Conservation (phyloP, 2,797 vertebrate genomes). For the Muraenolepis orangiensis region DNA sequence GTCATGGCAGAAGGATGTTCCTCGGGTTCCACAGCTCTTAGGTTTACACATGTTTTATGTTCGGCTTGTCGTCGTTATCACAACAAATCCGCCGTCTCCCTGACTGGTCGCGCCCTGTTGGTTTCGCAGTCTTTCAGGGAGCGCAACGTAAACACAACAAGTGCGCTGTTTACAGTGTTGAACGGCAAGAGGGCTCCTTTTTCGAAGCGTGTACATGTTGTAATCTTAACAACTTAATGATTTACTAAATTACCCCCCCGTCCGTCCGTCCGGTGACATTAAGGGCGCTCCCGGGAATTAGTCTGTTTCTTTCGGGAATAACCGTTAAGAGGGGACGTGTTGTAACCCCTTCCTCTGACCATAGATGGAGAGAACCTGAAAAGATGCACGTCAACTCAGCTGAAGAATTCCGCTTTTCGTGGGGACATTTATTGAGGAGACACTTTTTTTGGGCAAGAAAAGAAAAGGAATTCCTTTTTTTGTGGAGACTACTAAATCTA, state of each 20-base stretch:
- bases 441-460: too few species aligned
- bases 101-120: not conserved
- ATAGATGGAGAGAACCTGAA: conserved; percentile 47
- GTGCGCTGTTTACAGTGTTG: conserved; percentile 59
- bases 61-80: conserved; percentile 48
- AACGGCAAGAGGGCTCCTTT: conserved; percentile 23
- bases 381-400: conserved; percentile 18
- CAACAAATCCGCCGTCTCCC: conserved; percentile 39
- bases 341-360: conserved; percentile 47
- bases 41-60: conserved; percentile 7
- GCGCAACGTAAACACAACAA: conserved; percentile 53
- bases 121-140: conserved; percentile 32
- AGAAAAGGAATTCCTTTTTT: too few species aligned
- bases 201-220: conserved; percentile 29
- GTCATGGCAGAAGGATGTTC: not conserved
- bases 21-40: not conserved
- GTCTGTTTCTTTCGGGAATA: conserved; percentile 57
- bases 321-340: conserved; percentile 30
- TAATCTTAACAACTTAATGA: conserved; percentile 58
- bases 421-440: not conserved
- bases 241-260: conserved; percentile 46
- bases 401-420: conserved; percentile 20
- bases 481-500: too few species aligned
- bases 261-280: conserved; percentile 66
- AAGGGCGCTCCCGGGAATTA: conserved; percentile 58